A percentile compares a stretch with the other conserved stretches of the same genome.
These are phyloP conservation scores for Acholoe squamosa DNA, from an alignment of 2,888 invertebrate species.

Conservation along the genomic window DNA sequence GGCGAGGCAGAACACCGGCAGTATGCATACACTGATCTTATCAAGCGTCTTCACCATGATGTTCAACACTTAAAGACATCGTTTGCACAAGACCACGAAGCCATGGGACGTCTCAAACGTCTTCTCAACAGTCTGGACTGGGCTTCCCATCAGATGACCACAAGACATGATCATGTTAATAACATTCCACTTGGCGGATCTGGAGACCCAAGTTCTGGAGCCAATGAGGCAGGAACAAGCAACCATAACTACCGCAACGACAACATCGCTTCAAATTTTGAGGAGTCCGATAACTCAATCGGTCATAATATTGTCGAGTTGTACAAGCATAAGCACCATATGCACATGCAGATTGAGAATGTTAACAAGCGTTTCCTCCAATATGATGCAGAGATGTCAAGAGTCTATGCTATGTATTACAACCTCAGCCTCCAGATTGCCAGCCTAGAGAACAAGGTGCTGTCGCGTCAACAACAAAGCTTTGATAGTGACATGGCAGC, in stretches of 20 bases:
- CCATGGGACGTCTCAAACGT: constrained; percentile 38
- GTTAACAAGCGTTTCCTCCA: constrained; percentile 35
- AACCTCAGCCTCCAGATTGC: constrained; percentile 73
- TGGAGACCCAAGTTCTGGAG: constrained; percentile 33
- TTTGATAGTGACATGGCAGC: constrained; percentile 75
- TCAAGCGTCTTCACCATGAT: constrained; percentile 31
- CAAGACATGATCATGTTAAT: constrained; percentile 46
- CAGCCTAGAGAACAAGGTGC: constrained; percentile 71
- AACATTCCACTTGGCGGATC: constrained; percentile 59
- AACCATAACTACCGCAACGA: constrained; percentile 7
- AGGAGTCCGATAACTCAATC: constrained; percentile 64
- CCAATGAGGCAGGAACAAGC: background rate
- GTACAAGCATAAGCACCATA: constrained; percentile 46
- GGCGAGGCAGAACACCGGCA: constrained; percentile 38
- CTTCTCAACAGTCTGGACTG: constrained; percentile 13
- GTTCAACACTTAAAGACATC: background rate
- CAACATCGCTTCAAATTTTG: constrained; percentile 52
- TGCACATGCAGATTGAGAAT: constrained; percentile 59
- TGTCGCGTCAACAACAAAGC: constrained; percentile 73
- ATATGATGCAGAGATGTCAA: constrained; percentile 70
- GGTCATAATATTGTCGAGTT: constrained; percentile 49
- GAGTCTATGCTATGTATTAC: constrained; percentile 71
- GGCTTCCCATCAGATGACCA: background rate
- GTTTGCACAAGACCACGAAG: background rate
- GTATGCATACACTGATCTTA: background rate